Base-by-base conservation (phyloP, 2,888 invertebrate genomes). In the Ganaspis brasiliensis region DNA sequence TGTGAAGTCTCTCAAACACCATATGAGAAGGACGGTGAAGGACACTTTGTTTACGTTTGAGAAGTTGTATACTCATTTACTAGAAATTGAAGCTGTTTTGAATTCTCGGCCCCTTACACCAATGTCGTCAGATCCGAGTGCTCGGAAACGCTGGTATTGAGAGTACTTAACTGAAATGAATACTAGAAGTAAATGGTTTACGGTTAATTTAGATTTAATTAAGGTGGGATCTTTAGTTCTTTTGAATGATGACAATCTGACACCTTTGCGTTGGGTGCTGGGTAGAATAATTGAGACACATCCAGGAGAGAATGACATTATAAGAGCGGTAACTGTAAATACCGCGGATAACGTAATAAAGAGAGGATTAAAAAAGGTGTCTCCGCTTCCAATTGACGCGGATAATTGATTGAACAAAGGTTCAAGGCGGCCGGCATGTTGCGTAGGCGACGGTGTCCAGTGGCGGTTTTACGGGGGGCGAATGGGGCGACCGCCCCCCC, bases 41-140 rank as follows among this genome's bases (percentile, higher is more conserved):
- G 73, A 75, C 10, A 16, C 16, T 3, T 6, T 76, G 14, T 75
- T 86, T 8, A 85, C 81, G 0, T 84, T 78, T 24, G 85, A 87
- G 73, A 82, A 88, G 52, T 77, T 82, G 0, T 59, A 57, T 55
- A 83, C 77, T 4, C 49, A 80, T 4, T n/a, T n/a, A n/a, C n/a
- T n/a, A n/a, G n/a, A n/a, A n/a, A n/a, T n/a, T n/a, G n/a, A n/a
- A n/a, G n/a, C n/a, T n/a, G n/a, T n/a, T n/a, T n/a, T n/a, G n/a
- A n/a, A n/a, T n/a, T n/a, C n/a, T n/a, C n/a, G n/a, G n/a, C 78
- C 80, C 1, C 21, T 82, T 21, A 77, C 77, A 10, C 73, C 81
- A 9, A 9, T 83, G 0, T 76, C 81, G 9, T 35, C 77, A 21
- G 81, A 82, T 70, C 79, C 79, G 0, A 79, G 79, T 55, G 80